A percentile compares a stretch with the other conserved stretches of the same genome.
These are phyloP conservation scores for Chloroclystis v-ata DNA, from an alignment of 2,888 invertebrate genomes.

Conservation along the genomic window DNA sequence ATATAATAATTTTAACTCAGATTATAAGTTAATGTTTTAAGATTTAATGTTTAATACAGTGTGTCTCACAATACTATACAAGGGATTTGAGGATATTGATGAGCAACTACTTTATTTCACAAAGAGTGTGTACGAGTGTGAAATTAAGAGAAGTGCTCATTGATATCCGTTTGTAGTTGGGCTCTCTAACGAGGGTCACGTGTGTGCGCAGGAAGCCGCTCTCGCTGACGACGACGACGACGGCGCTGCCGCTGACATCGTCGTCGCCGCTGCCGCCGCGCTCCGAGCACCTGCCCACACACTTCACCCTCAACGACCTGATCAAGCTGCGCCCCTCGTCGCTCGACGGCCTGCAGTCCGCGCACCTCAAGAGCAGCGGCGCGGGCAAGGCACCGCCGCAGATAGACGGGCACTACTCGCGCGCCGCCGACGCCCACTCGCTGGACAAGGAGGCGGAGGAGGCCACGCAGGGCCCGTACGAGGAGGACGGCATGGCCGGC, in stretches of 20 bases:
- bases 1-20: too few species aligned
- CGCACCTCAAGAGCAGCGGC: slow-evolving; percentile 68
- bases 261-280: slow-evolving; percentile 76
- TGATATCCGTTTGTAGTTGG: slow-evolving; percentile 27
- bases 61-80: background rate
- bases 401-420: slow-evolving; percentile 79
- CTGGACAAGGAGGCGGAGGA: slow-evolving; percentile 65
- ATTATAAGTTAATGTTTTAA: too few species aligned
- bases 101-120: slow-evolving; percentile 4
- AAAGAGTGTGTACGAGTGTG: too few species aligned
- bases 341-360: slow-evolving; percentile 70
- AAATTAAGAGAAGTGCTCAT: slow-evolving; percentile 9
- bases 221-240: slow-evolving; percentile 77
- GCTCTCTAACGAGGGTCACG: slow-evolving; percentile 61
- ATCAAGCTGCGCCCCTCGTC: slow-evolving; percentile 75
- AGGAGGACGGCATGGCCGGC: slow-evolving; percentile 76
- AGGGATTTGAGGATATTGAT: slow-evolving; percentile 9
- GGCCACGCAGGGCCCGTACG: slow-evolving; percentile 81
- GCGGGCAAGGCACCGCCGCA: slow-evolving; percentile 76
- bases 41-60: too few species aligned
- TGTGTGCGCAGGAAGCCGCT: slow-evolving; percentile 71
- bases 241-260: slow-evolving; percentile 75
- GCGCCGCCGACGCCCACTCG: slow-evolving; percentile 68
- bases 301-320: slow-evolving; percentile 76
- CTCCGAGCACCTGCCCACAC: slow-evolving; percentile 74